phyloP scores from a whole-genome alignment of 2,888 invertebrate species.

The Acleris cristana region DNA sequence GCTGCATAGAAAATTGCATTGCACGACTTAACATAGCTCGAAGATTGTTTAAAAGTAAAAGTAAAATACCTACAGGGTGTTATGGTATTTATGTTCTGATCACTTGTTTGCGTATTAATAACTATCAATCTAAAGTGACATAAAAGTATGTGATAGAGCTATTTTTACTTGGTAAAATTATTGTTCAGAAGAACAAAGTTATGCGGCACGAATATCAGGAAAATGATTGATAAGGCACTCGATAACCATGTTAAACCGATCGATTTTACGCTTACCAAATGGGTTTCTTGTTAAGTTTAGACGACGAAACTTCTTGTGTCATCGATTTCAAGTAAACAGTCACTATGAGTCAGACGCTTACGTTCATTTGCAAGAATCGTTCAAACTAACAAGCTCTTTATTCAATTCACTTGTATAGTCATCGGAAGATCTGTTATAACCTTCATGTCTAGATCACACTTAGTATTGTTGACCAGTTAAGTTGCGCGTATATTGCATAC shows the following conservation, averaged over 20 bases:
- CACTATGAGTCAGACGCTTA: constrained; percentile 19
- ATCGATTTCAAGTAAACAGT: constrained; percentile 20
- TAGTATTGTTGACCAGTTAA: not conserved
- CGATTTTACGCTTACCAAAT: constrained; percentile 19
- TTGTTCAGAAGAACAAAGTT: constrained; percentile 6
- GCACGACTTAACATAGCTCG: not conserved
- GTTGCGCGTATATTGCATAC: no score
- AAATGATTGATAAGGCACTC: constrained; percentile 25
- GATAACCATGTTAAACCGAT: constrained; percentile 9
- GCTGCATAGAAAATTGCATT: constrained; percentile 16
- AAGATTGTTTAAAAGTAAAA: not conserved
- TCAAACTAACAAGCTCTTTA: not conserved
- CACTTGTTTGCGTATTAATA: not conserved
- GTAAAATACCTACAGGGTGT: no score
- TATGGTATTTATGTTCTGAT: no score
- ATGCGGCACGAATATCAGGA: constrained; percentile 11
- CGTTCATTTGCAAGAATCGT: not conserved
- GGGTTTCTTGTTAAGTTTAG: constrained; percentile 30
- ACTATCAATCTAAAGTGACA: constrained; percentile 15
- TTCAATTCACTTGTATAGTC: not conserved
- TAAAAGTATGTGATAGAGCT: constrained; percentile 8
- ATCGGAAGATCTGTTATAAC: not conserved
- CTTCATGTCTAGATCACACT: constrained; percentile 2
- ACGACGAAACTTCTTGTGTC: constrained; percentile 33
- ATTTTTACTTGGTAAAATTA: not conserved